These are phyloP conservation scores for Yponomeuta evonymella DNA, from an alignment of 2,888 invertebrate genomes.

Conservation along the genomic window DNA sequence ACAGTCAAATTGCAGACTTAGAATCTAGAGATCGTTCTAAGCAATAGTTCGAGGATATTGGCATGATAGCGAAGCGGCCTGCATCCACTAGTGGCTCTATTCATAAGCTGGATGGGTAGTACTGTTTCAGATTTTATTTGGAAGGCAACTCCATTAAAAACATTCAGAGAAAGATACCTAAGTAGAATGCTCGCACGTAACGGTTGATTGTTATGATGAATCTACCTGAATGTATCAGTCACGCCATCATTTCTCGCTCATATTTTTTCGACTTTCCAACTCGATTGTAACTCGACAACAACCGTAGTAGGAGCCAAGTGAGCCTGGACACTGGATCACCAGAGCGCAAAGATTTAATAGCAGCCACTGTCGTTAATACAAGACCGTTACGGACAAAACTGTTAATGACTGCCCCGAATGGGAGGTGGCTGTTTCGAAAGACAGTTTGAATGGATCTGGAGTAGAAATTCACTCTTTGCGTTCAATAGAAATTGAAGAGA, in stretches of 20 bases:
- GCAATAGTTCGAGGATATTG: too few species aligned
- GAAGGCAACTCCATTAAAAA: too few species aligned
- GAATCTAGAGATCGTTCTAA: too few species aligned
- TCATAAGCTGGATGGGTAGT: too few species aligned
- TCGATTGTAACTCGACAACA: slow-evolving; percentile 1
- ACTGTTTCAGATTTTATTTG: too few species aligned
- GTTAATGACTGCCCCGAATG: slow-evolving; percentile 16
- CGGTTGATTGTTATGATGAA: too few species aligned
- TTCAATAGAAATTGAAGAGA: neutral
- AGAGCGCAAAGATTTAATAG: slow-evolving; percentile 74
- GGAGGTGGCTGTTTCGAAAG: slow-evolving; percentile 13
- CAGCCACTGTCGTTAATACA: slow-evolving; percentile 47
- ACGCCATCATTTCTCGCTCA: neutral
- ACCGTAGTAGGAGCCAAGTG: slow-evolving; percentile 4
- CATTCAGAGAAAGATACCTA: too few species aligned
- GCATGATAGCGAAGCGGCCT: too few species aligned
- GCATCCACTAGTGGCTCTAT: too few species aligned
- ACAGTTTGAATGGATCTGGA: neutral
- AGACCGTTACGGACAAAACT: slow-evolving; percentile 18
- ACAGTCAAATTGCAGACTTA: too few species aligned
- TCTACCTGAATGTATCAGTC: too few species aligned
- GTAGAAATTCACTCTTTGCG: neutral
- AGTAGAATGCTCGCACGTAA: too few species aligned
- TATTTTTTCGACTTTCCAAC: neutral
- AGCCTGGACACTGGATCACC: slow-evolving; percentile 35